Percentiles rank a stretch among this genome's conserved stretches.
Conservation (phyloP, 2,888 invertebrate species). For the Drosophila siamana region DNA sequence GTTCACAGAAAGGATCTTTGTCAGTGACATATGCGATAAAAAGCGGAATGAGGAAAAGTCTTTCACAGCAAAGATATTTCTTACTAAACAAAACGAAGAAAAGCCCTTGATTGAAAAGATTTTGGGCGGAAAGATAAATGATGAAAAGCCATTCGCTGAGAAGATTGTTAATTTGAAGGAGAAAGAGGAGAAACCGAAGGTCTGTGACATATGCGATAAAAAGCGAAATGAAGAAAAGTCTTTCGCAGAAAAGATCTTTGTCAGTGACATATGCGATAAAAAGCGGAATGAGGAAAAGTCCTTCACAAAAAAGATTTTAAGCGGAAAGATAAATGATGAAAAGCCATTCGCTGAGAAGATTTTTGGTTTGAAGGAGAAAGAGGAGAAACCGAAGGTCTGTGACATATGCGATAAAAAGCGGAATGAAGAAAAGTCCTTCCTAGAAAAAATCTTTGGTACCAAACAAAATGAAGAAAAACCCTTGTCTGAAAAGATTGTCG, state of each 20-base stretch:
- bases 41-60: constrained; percentile 14
- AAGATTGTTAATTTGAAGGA: background rate
- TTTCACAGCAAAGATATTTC: background rate
- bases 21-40: background rate
- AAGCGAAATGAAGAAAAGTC: constrained; percentile 24
- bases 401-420: background rate
- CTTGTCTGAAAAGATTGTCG: background rate
- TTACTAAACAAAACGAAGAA: background rate
- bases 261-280: background rate
- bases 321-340: background rate
- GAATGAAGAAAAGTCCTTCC: constrained; percentile 1
- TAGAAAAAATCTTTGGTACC: background rate
- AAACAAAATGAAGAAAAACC: constrained; percentile 3
- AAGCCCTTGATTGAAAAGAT: background rate
- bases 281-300: background rate
- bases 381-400: background rate
- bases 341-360: background rate
- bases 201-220: rapidly evolving
- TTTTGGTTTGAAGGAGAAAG: background rate
- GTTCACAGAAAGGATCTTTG: background rate
- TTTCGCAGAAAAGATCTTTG: no score
- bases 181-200: background rate
- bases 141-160: background rate
- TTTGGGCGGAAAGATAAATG: constrained; percentile 1
- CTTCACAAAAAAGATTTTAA: background rate